phyloP scores from a whole-genome alignment of 2,888 invertebrate genomes.

The Altica lythri region DNA sequence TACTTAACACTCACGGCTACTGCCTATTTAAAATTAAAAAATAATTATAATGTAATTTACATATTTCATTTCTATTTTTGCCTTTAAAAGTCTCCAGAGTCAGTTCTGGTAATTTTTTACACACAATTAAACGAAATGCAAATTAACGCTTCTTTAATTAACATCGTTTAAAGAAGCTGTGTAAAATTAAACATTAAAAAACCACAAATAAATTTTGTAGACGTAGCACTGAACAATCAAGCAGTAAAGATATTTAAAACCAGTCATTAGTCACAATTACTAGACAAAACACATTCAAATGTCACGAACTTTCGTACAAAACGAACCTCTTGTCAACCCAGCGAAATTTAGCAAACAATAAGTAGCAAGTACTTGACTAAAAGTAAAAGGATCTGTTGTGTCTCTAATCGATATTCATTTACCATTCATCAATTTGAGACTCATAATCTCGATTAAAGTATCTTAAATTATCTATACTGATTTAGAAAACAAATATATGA shows the following conservation, averaged over 20 bases:
- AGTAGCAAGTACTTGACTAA: too few relatives aligned
- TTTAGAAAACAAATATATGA: too few relatives aligned
- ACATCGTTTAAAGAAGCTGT: slow-evolving; percentile 1
- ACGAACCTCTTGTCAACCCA: slow-evolving; percentile 36
- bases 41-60: too few relatives aligned
- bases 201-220: slow-evolving; percentile 3
- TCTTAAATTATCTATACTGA: too few relatives aligned
- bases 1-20: too few relatives aligned
- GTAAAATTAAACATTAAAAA: slow-evolving; percentile 1
- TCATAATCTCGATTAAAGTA: too few relatives aligned
- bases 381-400: too few relatives aligned
- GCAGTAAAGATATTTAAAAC: slow-evolving; percentile 45
- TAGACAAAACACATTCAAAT: slow-evolving; percentile 42
- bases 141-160: slow-evolving; percentile 5
- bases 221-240: slow-evolving; percentile 43
- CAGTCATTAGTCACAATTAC: slow-evolving; percentile 48
- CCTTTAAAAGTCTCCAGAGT: too few relatives aligned
- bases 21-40: too few relatives aligned
- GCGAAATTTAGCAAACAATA: slow-evolving; percentile 30
- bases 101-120: background rate
- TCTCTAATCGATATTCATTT: too few relatives aligned
- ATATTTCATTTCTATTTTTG: too few relatives aligned
- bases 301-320: slow-evolving; percentile 41
- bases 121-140: slow-evolving; percentile 4
- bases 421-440: too few relatives aligned